Conservation (phyloP, 1,140 invertebrate species). For the Catajapyx aquilonaris region DNA sequence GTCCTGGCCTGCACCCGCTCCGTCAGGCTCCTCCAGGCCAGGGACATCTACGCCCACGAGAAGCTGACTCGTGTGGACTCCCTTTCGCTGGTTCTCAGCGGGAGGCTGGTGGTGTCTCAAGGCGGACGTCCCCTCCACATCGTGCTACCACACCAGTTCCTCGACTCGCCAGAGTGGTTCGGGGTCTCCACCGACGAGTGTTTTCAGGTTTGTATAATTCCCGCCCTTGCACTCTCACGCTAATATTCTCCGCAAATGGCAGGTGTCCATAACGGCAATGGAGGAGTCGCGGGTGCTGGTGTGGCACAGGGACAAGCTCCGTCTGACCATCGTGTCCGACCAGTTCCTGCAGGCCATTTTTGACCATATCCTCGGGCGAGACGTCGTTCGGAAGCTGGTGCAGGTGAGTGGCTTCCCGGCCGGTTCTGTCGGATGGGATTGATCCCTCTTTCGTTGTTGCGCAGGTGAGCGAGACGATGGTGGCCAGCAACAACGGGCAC, state of each 20-base stretch:
- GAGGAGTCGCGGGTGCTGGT: conserved; percentile 66
- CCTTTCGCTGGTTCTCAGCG: conserved; percentile 26
- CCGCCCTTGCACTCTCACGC: not conserved
- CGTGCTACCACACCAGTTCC: conserved; percentile 72
- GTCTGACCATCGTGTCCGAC: conserved; percentile 61
- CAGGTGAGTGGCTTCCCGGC: conserved; percentile 32
- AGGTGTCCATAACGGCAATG: conserved; percentile 71
- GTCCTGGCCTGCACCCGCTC: conserved; percentile 20
- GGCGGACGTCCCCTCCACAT: conserved; percentile 66
- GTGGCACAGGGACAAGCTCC: conserved; percentile 68
- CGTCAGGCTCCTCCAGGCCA: conserved; percentile 17
- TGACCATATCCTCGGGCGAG: conserved; percentile 65
- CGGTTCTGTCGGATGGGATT: too few species aligned
- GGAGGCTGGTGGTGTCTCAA: conserved; percentile 73
- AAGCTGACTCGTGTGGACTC: conserved; percentile 24
- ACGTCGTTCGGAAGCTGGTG: conserved; percentile 76
- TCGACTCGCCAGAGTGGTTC: conserved; percentile 85
- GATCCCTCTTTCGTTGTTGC: too few species aligned
- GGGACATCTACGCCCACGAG: conserved; percentile 25
- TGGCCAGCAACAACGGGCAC: conserved; percentile 40
- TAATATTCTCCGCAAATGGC: conserved; percentile 12
- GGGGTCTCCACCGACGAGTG: conserved; percentile 69
- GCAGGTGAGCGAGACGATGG: conserved; percentile 58
- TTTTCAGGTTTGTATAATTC: conserved; percentile 41
- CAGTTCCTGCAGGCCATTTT: conserved; percentile 66